Evolutionary conservation across 2,113 vertebrate genomes (phyloP).

Genomic region (Choloepus hoffmanni): DNA sequence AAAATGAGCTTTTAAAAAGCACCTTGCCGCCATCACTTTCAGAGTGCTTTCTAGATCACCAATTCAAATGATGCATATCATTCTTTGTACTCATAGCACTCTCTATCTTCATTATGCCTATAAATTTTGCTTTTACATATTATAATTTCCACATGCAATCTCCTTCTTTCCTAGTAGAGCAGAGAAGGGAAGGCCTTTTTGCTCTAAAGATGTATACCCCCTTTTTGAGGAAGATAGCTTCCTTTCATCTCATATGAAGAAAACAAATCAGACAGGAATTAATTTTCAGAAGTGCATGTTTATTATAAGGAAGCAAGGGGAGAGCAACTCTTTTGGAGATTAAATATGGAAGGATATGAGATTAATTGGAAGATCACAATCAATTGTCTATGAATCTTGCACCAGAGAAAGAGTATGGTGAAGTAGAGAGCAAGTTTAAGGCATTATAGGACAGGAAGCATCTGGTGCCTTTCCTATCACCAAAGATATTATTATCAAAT

Average conservation of each 20-base stretch:
- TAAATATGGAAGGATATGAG: neutral
- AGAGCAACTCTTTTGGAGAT: neutral
- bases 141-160: neutral
- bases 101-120: neutral
- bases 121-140: neutral
- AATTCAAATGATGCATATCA: neutral
- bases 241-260: neutral
- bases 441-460: neutral
- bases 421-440: neutral
- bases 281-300: neutral
- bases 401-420: neutral
- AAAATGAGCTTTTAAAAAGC: neutral
- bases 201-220: neutral
- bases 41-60: neutral
- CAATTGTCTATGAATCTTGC: neutral
- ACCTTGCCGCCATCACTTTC: no score
- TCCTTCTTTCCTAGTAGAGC: neutral
- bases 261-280: neutral
- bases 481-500: neutral
- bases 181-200: neutral
- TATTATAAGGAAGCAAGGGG: neutral
- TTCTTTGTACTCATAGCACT: neutral
- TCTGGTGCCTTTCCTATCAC: neutral
- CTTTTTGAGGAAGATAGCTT: neutral
- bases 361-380: neutral